Evolutionary conservation across 2,888 invertebrate species (phyloP).

Genomic region (Pediacus dermestoides): DNA sequence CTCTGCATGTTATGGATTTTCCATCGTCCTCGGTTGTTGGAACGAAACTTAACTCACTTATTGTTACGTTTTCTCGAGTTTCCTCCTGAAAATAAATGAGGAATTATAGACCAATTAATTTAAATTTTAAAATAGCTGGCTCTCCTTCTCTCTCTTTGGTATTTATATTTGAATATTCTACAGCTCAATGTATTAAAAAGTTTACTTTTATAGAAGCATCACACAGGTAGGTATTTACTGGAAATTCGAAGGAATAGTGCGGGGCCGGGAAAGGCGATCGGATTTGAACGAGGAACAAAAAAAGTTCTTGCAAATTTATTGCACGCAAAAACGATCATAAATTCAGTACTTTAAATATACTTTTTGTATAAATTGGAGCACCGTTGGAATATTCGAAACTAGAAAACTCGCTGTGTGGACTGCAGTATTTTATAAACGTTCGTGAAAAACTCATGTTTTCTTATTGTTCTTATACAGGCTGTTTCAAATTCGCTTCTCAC

Average conservation of each 20-base stretch:
- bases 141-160: too few species aligned
- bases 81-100: slow-evolving; percentile 70
- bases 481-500: too few species aligned
- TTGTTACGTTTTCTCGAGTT: slow-evolving; percentile 74
- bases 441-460: too few species aligned
- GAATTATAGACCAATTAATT: slow-evolving; percentile 40
- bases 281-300: too few species aligned
- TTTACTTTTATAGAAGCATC: slow-evolving; percentile 26
- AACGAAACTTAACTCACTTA: slow-evolving; percentile 83
- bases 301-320: too few species aligned
- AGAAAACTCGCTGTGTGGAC: too few species aligned
- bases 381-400: too few species aligned
- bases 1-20: slow-evolving; percentile 82
- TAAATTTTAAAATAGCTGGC: slow-evolving; percentile 38
- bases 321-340: too few species aligned
- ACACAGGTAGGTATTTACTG: slow-evolving; percentile 10
- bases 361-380: too few species aligned
- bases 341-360: too few species aligned
- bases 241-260: slow-evolving; percentile 30
- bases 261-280: slow-evolving; percentile 27
- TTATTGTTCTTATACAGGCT: too few species aligned
- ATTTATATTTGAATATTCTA: slow-evolving; percentile 33
- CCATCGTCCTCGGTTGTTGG: slow-evolving; percentile 87
- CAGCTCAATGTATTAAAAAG: slow-evolving; percentile 26
- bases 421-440: too few species aligned